Evolutionary conservation across 2,113 vertebrate species (phyloP), one percentile per base, ranked within the genome.

Genomic region (Halichoerus grypus): DNA sequence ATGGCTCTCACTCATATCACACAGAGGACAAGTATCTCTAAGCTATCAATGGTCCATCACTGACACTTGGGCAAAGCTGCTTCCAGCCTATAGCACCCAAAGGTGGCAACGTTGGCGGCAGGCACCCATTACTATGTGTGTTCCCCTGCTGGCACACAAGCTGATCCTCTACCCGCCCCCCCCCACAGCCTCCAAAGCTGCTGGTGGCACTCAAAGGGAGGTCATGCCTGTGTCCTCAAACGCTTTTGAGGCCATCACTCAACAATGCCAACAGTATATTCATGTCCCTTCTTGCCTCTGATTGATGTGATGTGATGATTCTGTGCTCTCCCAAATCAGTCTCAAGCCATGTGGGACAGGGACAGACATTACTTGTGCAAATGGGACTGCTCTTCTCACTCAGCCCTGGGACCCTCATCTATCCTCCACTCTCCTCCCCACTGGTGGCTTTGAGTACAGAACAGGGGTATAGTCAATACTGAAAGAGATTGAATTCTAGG

Each of bases 201-300:
- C 81, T 31, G 51, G 5, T 72, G 14, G 5, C 71, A 83, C 61
- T 74, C 55, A 88, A 86, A 81, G 67, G 19, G 65, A 94, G 59
- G 36, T 9, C 33, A 26, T 87, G 42, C 3, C 22, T 95, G 21
- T 92, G 39, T 71, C 31, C 77, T 91, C 22, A 15, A 46, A 77
- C 14, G 21, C 36, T 80, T 83, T 63, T 79, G 77, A 94, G 53
- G 39, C 31, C 49, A 51, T 72, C 55, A 3, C 15, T 88, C 22
- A 22, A 77, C 16, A 89, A 51, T 6, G 28, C 46, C 57, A 92
- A 51, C 2, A 55, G 14, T n/a, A 36, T 8, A 86, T 74, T 36
- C 51, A 33, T 55, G 49, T 80, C 42, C 46, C 57, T 19, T 91
- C 74, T 94, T 96, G n/a, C 46, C 76, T 95, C 42, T 91, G 57